Evolutionary conservation across 2,888 invertebrate genomes (phyloP), one percentile per base, ranked within the genome.

Genomic region (Pachymerium ferrugineum): DNA sequence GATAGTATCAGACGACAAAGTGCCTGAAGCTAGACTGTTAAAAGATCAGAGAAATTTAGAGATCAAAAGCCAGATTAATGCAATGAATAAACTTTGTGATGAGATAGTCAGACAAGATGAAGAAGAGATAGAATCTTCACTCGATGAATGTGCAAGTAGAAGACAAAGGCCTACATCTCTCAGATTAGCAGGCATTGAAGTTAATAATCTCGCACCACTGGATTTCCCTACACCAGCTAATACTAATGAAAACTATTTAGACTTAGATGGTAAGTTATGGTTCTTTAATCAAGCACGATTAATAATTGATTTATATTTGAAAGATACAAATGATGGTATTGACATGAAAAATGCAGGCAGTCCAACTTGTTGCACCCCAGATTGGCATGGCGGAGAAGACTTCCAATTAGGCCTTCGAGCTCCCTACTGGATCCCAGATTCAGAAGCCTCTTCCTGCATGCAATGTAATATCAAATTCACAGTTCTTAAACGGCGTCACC

Each of bases 341-440:
- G n/a, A n/a, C n/a, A n/a, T n/a, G n/a, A n/a, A n/a, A n/a, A n/a
- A n/a, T n/a, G n/a, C n/a, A n/a, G n/a, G n/a, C n/a, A n/a, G n/a
- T 1, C 47, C 47, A 19, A 47, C 12, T 1, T 3, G 3, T 3
- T 12, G 5, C 25, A 54, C 54, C 1, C 54, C 54, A 1, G 54
- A 54, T 14, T 54, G 54, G 54, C 54, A 54, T 28, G 54, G 54
- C 54, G 25, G 25, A 10, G 80, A 78, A 28, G 79, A 80, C 70
- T 76, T 77, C 8, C 78, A 79, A 73, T 81, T 93, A 73, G 93
- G 93, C 0, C 88, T 89, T 80, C 86, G 89, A 74, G 89, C 91
- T 14, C 94, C 94, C 0, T 87, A 89, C 78, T 94, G 94, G 94
- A 88, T 94, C 72, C 93, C 93, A 0, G 94, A 95, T 82, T 86